These are phyloP conservation scores for Oncopeltus fasciatus DNA, from an alignment of 1,140 invertebrate genomes.

Conservation along the genomic window DNA sequence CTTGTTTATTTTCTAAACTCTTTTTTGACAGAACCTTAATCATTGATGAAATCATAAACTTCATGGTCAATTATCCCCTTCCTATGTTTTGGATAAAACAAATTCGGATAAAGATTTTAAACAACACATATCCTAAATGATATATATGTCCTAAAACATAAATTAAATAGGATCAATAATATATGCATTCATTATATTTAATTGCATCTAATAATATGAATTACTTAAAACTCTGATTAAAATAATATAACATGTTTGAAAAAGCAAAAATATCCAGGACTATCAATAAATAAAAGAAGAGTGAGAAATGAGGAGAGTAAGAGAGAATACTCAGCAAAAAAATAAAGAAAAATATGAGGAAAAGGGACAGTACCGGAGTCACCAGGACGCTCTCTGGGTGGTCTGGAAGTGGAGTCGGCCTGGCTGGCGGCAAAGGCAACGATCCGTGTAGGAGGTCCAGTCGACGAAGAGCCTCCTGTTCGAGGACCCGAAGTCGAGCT, in stretches of 20 bases:
- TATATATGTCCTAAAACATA: too few relatives aligned
- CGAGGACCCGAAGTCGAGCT: conserved; percentile 25
- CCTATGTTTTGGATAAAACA: too few relatives aligned
- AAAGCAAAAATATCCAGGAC: neutral
- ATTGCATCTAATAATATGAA: too few relatives aligned
- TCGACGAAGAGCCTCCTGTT: neutral
- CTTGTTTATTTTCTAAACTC: too few relatives aligned
- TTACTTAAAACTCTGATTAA: too few relatives aligned
- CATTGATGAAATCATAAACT: too few relatives aligned
- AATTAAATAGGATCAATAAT: too few relatives aligned
- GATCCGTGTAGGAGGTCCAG: conserved; percentile 26
- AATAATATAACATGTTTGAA: neutral
- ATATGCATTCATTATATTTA: too few relatives aligned
- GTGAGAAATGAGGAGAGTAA: neutral
- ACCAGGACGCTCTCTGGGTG: conserved; percentile 26
- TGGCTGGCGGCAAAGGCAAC: conserved; percentile 30
- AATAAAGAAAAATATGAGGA: neutral
- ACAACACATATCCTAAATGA: too few relatives aligned
- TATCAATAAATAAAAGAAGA: neutral
- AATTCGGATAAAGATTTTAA: too few relatives aligned
- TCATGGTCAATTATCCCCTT: too few relatives aligned
- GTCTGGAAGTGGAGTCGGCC: conserved; percentile 24
- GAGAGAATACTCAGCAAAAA: neutral
- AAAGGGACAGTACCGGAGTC: neutral
- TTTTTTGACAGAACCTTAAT: too few relatives aligned